A percentile compares a stretch with the other conserved stretches of the same genome.
phyloP scores from a whole-genome alignment of 2,888 invertebrate genomes.

The Rhagonycha lutea region DNA sequence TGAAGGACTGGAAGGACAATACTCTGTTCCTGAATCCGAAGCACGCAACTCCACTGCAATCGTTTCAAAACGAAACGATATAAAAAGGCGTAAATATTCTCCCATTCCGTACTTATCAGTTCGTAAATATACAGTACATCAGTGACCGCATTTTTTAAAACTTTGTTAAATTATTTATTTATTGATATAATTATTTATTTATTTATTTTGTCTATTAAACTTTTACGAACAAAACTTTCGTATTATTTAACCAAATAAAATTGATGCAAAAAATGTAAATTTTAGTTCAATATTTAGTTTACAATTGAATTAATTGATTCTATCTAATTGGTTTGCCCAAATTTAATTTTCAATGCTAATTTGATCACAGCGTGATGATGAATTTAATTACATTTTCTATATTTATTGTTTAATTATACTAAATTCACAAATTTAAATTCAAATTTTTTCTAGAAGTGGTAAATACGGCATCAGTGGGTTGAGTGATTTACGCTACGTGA shows the following conservation, averaged over 20 bases:
- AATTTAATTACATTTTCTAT: no score
- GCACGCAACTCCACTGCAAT: constrained; percentile 25
- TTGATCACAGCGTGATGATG: no score
- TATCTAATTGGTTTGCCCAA: no score
- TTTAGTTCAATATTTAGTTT: no score
- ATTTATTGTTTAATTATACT: no score
- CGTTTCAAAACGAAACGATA: constrained; percentile 14
- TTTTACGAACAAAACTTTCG: background rate
- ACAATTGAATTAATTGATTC: no score
- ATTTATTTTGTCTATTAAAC: background rate
- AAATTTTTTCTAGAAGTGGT: background rate
- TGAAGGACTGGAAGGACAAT: constrained; percentile 31
- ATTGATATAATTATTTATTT: background rate
- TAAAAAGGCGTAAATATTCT: constrained; percentile 1
- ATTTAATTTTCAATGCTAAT: no score
- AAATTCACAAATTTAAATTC: background rate
- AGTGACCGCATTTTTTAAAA: background rate
- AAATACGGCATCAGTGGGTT: background rate
- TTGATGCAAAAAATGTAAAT: no score
- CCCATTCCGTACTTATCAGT: constrained; percentile 9
- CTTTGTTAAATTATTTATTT: background rate
- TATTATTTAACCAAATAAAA: background rate
- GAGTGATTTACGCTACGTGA: background rate
- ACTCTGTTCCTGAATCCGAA: constrained; percentile 37
- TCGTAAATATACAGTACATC: constrained; percentile 12